Base-by-base conservation (phyloP, 2,888 invertebrate species). In the Diarsia mendica region DNA sequence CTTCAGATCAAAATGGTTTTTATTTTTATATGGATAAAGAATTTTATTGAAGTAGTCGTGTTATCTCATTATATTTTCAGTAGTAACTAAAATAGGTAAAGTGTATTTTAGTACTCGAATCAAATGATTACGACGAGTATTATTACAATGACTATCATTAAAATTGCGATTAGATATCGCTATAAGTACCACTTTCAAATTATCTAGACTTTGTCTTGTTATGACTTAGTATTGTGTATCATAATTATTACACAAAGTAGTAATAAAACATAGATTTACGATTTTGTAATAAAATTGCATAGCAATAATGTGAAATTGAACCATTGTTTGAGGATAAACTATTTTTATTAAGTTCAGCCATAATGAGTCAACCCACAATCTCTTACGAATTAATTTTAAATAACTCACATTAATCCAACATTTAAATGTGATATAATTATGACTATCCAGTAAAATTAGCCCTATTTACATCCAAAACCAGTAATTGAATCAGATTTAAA, bases 171-270 rank as follows among this genome's bases (percentile, higher is more conserved):
- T 28, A 51, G 23, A 61, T 61, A 46, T 39, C 13, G 6, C 20
- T 53, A 6, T 28, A 9, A 72, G 28, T 72, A 48, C n/a, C 33
- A 72, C 15, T 71, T 2, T 44, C 46, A 23, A 23, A 51, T 75
- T 51, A 46, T 33, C 10, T 46, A 48, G 18, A 33, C 15, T 10
- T 3, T 15, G 4, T 18, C 39, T 48, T 6, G 3, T 39, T 33
- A 33, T 20, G 20, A 28, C n/a, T n/a, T 23, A 23, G 46, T 55
- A 48, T 55, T 23, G 18, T 13, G 9, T 39, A 10, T 15, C 2
- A 10, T 48, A 23, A 13, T 18, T 18, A 33, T 28, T 51, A 39
- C 33, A 15, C n/a, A 15, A 69, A n/a, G 4, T 23, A 23, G 6
- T 20, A 20, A 20, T 49, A 71, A 70, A 48, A 33, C 8, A n/a